Evolutionary conservation across 2,888 invertebrate species (phyloP).

Genomic region (Timema podura): DNA sequence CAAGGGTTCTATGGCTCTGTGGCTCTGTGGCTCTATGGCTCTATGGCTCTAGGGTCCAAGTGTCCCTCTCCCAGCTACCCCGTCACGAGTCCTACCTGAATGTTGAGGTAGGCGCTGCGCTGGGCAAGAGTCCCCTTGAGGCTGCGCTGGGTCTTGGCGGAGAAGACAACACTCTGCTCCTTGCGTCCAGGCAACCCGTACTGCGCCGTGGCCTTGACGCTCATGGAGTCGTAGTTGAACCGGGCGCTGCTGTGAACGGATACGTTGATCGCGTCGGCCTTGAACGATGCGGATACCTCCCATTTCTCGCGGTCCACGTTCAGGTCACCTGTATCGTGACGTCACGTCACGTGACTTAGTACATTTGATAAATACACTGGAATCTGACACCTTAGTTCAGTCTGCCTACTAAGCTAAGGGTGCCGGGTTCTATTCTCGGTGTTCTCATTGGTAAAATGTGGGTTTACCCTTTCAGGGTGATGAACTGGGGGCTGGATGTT

Average conservation of each 20-base stretch:
- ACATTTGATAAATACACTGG: background rate
- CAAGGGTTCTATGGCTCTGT: no score
- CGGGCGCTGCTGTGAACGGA: constrained; percentile 34
- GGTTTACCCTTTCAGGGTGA: no score
- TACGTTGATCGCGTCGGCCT: constrained; percentile 36
- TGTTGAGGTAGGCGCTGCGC: constrained; percentile 29
- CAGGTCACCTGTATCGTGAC: constrained; percentile 34
- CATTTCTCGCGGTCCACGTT: constrained; percentile 33
- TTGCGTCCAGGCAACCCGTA: constrained; percentile 34
- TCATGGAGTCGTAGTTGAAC: constrained; percentile 34
- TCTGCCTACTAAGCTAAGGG: no score
- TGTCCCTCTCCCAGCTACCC: no score
- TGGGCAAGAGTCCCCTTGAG: constrained; percentile 35
- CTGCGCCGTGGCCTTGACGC: constrained; percentile 36
- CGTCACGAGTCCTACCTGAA: constrained; percentile 21
- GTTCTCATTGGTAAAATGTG: no score
- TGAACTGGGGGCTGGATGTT: no score
- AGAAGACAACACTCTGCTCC: constrained; percentile 28
- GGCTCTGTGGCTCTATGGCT: no score
- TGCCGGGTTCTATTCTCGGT: background rate
- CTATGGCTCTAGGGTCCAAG: background rate
- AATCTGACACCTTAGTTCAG: constrained; percentile 7
- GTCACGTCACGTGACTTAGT: constrained; percentile 3
- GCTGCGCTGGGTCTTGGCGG: constrained; percentile 35
- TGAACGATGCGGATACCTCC: constrained; percentile 33